Conservation (phyloP, 2,888 invertebrate species). For the Nesidiocoris tenuis region DNA sequence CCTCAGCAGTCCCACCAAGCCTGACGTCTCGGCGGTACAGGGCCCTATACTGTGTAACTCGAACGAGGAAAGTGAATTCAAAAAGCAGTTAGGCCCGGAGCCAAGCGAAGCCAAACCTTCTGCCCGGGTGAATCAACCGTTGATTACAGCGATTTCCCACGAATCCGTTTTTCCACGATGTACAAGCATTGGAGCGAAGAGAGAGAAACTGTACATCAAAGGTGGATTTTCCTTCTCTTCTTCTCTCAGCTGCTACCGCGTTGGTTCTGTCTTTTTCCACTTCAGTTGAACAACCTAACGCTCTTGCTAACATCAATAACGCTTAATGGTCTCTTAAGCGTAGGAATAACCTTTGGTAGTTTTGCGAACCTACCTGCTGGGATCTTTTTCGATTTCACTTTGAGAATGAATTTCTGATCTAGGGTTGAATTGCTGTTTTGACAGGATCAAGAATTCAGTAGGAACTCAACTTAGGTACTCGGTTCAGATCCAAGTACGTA, state of each 20-base stretch:
- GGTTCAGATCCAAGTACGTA: no score
- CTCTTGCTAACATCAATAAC: conserved; percentile 8
- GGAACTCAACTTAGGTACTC: no score
- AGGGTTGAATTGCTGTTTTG: no score
- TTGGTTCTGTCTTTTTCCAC: background rate
- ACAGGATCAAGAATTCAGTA: no score
- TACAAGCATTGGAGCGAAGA: background rate
- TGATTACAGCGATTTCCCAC: conserved; percentile 39
- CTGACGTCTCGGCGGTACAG: background rate
- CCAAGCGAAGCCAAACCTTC: conserved; percentile 29
- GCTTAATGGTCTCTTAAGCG: conserved; percentile 6
- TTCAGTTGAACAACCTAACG: conserved; percentile 1
- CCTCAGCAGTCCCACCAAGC: background rate
- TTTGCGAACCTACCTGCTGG: background rate
- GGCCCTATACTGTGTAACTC: background rate
- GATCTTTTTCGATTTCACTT: background rate
- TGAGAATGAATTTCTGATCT: no score
- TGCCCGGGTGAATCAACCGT: conserved; percentile 38
- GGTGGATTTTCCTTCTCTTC: background rate
- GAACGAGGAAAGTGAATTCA: conserved; percentile 33
- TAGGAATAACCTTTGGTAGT: conserved; percentile 2
- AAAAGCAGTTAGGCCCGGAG: conserved; percentile 41
- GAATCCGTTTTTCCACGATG: conserved; percentile 2
- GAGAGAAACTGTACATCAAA: conserved; percentile 24
- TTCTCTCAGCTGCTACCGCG: background rate